A percentile compares a stretch with the other conserved stretches of the same genome.
phyloP scores from a whole-genome alignment of 2,113 vertebrate species.

The Anser brachyrhynchus region DNA sequence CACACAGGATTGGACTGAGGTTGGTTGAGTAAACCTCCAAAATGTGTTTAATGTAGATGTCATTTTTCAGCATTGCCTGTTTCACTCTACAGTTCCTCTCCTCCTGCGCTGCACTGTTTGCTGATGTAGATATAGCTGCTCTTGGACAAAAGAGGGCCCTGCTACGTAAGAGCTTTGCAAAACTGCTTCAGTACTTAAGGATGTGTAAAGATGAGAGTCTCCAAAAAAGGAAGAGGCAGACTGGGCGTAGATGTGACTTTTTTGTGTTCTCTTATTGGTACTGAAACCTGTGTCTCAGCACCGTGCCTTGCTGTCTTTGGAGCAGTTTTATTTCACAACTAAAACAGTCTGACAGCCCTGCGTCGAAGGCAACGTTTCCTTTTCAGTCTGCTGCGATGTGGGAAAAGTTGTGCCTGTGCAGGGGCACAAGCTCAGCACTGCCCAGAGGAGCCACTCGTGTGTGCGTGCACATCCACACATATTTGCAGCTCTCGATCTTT shows the following conservation, averaged over 20 bases:
- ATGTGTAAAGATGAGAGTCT: neutral
- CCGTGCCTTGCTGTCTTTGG: neutral
- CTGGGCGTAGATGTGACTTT: neutral
- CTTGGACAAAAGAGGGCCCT: neutral
- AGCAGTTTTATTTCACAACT: neutral
- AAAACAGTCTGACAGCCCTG: neutral
- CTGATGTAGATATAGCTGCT: neutral
- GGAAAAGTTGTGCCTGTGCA: neutral
- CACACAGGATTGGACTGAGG: rapidly evolving
- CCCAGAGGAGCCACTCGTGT: neutral
- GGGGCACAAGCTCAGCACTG: neutral
- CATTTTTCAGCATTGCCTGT: neutral
- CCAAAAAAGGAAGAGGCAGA: neutral
- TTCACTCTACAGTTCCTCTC: neutral
- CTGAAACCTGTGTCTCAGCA: neutral
- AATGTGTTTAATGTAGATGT: neutral
- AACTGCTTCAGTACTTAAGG: neutral
- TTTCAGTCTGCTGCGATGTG: neutral
- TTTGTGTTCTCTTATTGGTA: neutral
- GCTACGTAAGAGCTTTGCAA: neutral
- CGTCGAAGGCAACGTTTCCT: neutral
- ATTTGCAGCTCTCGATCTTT: neutral
- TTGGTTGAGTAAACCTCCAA: neutral
- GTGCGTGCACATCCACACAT: neutral
- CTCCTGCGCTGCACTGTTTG: neutral